These are phyloP conservation scores for Keiferia lycopersicella DNA, from an alignment of 2,888 invertebrate genomes.

Conservation along the genomic window DNA sequence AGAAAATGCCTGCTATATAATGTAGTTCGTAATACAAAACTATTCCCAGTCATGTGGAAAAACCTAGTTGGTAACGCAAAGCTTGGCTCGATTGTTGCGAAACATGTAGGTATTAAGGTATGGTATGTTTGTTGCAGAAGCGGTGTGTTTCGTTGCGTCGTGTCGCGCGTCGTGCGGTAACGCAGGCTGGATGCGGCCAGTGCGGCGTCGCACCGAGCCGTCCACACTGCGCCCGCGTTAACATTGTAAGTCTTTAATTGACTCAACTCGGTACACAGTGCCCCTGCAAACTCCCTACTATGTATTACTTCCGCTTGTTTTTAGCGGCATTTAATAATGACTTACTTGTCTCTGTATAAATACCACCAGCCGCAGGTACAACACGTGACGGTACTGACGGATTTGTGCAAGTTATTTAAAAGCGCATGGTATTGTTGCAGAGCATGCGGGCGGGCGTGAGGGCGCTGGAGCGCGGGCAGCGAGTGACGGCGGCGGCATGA, in stretches of 20 bases:
- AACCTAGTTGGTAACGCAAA: no score
- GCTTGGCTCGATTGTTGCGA: background rate
- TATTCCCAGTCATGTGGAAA: no score
- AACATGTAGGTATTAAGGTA: background rate
- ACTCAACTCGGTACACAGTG: no score
- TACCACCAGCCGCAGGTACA: no score
- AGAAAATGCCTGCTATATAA: no score
- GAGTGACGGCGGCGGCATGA: constrained; percentile 40
- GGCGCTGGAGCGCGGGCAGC: constrained; percentile 1
- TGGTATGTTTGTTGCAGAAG: constrained; percentile 12
- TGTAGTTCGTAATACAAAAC: no score
- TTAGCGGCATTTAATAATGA: no score
- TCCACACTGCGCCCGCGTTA: background rate
- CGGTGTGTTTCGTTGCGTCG: background rate
- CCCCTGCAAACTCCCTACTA: no score
- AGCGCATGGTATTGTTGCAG: constrained; percentile 9
- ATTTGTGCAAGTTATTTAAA: no score
- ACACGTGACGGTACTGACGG: no score
- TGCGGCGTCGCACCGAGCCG: background rate
- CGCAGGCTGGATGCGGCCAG: constrained; percentile 6
- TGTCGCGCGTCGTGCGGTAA: background rate
- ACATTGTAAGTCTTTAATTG: background rate
- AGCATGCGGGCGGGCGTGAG: constrained; percentile 25
- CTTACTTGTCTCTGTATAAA: no score
- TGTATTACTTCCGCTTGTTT: no score